phyloP scores from a whole-genome alignment of 2,888 invertebrate genomes.

The Archips xylosteana region DNA sequence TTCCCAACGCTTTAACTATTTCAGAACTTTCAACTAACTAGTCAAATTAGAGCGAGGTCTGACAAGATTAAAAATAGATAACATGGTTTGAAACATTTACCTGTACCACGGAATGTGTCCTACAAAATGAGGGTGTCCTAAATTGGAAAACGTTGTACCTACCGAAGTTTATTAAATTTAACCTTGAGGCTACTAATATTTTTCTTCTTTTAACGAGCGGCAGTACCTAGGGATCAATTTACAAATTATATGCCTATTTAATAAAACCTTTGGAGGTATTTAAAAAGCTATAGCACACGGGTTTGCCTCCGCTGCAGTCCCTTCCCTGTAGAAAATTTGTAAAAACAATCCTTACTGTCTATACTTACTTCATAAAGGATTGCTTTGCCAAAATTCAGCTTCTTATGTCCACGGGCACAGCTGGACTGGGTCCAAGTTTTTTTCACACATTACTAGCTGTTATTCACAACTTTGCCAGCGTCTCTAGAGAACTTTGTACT shows the following conservation, averaged over 20 bases:
- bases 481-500: too few species aligned
- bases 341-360: too few species aligned
- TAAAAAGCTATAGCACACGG: too few species aligned
- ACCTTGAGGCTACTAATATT: neutral
- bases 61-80: slow-evolving; percentile 34
- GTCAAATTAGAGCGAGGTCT: slow-evolving; percentile 19
- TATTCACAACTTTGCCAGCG: too few species aligned
- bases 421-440: too few species aligned
- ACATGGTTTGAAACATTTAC: slow-evolving; percentile 6
- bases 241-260: too few species aligned
- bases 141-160: slow-evolving; percentile 10
- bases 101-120: slow-evolving; percentile 4
- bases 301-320: too few species aligned
- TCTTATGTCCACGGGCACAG: too few species aligned
- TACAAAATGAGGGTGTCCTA: slow-evolving; percentile 6
- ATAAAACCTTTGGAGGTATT: neutral
- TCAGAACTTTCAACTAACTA: slow-evolving; percentile 23
- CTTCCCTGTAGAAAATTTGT: too few species aligned
- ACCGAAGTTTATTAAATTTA: neutral
- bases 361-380: too few species aligned
- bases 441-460: too few species aligned
- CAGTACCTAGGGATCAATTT: neutral
- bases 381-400: too few species aligned
- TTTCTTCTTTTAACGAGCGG: neutral
- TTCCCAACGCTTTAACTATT: slow-evolving; percentile 26